These are phyloP conservation scores for Astreopora myriophthalma DNA, from an alignment of 64 coral and sea anemone genomes.

Conservation along the genomic window DNA sequence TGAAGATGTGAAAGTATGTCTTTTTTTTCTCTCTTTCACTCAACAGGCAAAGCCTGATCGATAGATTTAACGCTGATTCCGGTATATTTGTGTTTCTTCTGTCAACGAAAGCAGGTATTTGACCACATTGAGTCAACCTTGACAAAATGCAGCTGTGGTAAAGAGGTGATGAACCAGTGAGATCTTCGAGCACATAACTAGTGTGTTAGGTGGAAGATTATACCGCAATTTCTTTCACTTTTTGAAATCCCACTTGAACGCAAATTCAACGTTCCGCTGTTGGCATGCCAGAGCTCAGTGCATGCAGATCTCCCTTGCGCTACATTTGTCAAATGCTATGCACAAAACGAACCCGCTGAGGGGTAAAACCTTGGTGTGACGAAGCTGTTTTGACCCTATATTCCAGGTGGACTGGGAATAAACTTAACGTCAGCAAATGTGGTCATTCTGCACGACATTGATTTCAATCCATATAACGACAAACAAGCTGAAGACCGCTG, in stretches of 20 bases:
- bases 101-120: slow-evolving; percentile 82
- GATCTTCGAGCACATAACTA: too few relatives aligned
- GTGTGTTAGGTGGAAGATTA: too few relatives aligned
- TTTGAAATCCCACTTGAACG: too few relatives aligned
- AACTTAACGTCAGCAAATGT: slow-evolving; percentile 97
- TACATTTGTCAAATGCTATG: not conserved
- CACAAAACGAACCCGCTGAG: not conserved
- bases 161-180: too few relatives aligned
- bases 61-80: slow-evolving; percentile 67
- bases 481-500: slow-evolving; percentile 97
- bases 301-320: too few relatives aligned
- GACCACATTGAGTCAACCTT: not conserved
- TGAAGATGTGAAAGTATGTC: not conserved
- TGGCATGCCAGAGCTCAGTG: too few relatives aligned
- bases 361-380: too few relatives aligned
- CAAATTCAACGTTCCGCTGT: too few relatives aligned
- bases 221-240: too few relatives aligned
- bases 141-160: too few relatives aligned
- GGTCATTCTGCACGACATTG: slow-evolving; percentile 92
- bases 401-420: slow-evolving; percentile 91
- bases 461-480: slow-evolving; percentile 97
- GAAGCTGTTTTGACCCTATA: not conserved
- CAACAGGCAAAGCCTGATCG: slow-evolving; percentile 71
- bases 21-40: not conserved
- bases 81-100: slow-evolving; percentile 81